A percentile compares a stretch with the other conserved stretches of the same genome.
phyloP scores from a whole-genome alignment of 2,113 vertebrate genomes.

The Tenebrosternarchus preto region DNA sequence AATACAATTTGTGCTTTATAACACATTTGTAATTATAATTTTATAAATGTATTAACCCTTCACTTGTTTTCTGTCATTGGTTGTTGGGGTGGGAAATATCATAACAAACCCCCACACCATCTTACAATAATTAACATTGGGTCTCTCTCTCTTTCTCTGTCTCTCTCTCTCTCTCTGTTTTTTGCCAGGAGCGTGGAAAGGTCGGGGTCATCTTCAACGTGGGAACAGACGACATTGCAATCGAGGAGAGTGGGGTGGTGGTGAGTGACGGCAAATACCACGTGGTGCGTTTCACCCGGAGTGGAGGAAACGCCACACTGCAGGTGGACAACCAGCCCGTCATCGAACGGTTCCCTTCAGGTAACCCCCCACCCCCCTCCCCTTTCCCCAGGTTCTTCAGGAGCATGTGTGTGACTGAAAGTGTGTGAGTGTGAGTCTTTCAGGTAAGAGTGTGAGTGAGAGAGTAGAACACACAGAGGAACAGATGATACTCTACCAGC shows the following conservation, averaged over 20 bases:
- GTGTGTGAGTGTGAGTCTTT: background rate
- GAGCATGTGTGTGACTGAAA: no score
- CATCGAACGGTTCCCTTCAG: slow-evolving; percentile 92
- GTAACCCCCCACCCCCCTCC: slow-evolving; percentile 71
- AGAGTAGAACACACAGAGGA: no score
- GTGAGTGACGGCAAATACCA: slow-evolving; percentile 96
- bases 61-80: no score
- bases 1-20: no score
- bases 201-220: slow-evolving; percentile 95
- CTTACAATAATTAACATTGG: no score
- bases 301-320: slow-evolving; percentile 90
- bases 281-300: slow-evolving; percentile 91
- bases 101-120: no score
- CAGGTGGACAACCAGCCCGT: slow-evolving; percentile 95
- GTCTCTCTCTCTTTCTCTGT: background rate
- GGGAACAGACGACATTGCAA: slow-evolving; percentile 91
- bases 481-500: no score
- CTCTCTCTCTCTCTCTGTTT: slow-evolving; percentile 21
- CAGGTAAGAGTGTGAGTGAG: no score
- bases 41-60: no score
- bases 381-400: no score
- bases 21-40: no score
- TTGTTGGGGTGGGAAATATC: no score
- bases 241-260: slow-evolving; percentile 86
- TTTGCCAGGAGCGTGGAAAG: slow-evolving; percentile 89